These are phyloP conservation scores for Tyria jacobaeae DNA, from an alignment of 2,888 invertebrate genomes.

Conservation along the genomic window DNA sequence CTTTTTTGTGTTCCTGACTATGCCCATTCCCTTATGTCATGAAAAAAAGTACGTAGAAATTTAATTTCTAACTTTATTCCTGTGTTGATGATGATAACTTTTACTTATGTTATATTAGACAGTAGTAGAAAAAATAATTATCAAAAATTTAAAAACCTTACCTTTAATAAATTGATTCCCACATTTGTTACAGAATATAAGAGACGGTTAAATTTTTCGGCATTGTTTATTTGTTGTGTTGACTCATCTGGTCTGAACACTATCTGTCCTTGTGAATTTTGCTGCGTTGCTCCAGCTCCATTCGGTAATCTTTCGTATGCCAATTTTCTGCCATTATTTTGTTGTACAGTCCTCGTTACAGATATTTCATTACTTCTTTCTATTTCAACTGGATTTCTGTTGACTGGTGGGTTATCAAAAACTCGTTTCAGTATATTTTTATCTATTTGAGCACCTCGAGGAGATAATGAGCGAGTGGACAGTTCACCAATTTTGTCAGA, in stretches of 20 bases:
- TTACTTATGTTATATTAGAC: too few species aligned
- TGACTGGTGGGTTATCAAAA: slow-evolving; percentile 4
- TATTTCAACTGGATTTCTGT: slow-evolving; percentile 21
- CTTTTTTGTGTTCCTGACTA: too few species aligned
- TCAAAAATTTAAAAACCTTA: slow-evolving; percentile 33
- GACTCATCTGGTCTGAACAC: background rate
- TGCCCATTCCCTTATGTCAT: too few species aligned
- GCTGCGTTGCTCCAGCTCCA: background rate
- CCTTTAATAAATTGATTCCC: slow-evolving; percentile 68
- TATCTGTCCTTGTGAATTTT: background rate
- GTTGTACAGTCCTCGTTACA: slow-evolving; percentile 10
- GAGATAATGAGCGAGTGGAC: slow-evolving; percentile 5
- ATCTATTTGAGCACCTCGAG: background rate
- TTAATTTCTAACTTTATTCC: too few species aligned
- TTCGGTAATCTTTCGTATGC: background rate
- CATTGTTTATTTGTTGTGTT: background rate
- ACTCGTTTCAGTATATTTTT: slow-evolving; percentile 5
- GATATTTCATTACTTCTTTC: slow-evolving; percentile 31
- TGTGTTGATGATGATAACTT: too few species aligned
- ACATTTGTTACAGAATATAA: slow-evolving; percentile 61
- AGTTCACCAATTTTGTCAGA: slow-evolving; percentile 25
- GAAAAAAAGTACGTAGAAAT: background rate
- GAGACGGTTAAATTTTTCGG: slow-evolving; percentile 24
- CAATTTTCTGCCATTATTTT: background rate
- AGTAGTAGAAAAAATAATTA: too few species aligned